Base-by-base conservation (phyloP, 2,888 invertebrate species). In the Chydorus sphaericus region DNA sequence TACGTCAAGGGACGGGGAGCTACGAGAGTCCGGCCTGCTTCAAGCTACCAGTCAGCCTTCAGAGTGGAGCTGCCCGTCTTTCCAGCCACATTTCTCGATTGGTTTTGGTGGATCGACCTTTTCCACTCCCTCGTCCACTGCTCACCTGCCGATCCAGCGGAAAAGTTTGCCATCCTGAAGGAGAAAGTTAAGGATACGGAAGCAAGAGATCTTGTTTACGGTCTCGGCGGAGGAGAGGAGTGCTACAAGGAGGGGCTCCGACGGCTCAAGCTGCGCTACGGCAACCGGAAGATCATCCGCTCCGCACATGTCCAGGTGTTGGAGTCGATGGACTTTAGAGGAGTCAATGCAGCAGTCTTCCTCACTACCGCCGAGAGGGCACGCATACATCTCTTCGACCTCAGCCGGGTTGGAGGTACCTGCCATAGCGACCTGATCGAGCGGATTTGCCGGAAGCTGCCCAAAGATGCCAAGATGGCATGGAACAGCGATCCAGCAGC, bases 81-180 rank as follows among this genome's bases (percentile, higher is more conserved):
- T 23, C 26, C 23, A 3, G 53, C 37, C 11, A 20, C 36, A 20
- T 20, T 37, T 18, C 18, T 53, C 8, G 53, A 53, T 23, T 53
- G 53, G 53, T 53, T 37, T 6, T 18, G 23, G 53, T 53, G 53
- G 53, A 31, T 53, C n/a, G 53, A 53, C 36, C 37, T 53, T 11
- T 53, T 53, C 23, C 33, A 30, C 23, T 53, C 53, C 11, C 38
- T 53, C n/a, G 53, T 53, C 16, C 53, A 53, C 28, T 18, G 37
- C 23, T 37, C 53, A 14, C 11, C 26, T n/a, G 23, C 20, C 23
- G n/a, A 18, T 14, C 53, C 53, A 2, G 53, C 18, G 28, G 53
- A 53, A 23, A 53, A 53, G 38, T 16, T 53, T 36, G 53, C 53
- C 14, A 53, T 53, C 37, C 36, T 53, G n/a, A 26, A 30, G 18